These are phyloP conservation scores for Brachymystax lenok DNA, from an alignment of 2,797 vertebrate genomes.

Conservation along the genomic window DNA sequence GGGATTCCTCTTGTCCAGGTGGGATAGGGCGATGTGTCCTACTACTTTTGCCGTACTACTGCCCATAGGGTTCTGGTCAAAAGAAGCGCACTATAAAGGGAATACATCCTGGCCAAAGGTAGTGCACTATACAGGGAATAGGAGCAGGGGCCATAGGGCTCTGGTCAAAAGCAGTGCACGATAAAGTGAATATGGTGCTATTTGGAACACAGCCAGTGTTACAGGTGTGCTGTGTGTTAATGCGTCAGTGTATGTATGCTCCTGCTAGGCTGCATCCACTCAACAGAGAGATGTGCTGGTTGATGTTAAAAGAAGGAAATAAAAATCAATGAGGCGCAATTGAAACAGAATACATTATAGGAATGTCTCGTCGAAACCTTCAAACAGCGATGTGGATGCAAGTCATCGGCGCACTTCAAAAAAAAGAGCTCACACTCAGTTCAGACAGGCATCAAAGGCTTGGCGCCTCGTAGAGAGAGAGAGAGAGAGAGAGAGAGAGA, in stretches of 20 bases:
- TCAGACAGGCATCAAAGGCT: not conserved
- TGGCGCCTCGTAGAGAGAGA: not conserved
- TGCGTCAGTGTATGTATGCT: not conserved
- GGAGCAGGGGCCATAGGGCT: not conserved
- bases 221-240: not conserved
- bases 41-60: no score
- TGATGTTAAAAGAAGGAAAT: not conserved
- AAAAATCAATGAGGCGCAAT: not conserved
- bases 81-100: no score
- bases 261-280: not conserved
- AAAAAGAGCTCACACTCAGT: not conserved
- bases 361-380: not conserved
- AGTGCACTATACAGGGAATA: no score
- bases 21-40: no score
- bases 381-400: not conserved
- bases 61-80: no score
- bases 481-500: not conserved
- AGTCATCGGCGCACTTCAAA: not conserved
- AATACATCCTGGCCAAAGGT: no score
- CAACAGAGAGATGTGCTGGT: not conserved
- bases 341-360: not conserved
- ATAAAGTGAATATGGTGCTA: not conserved
- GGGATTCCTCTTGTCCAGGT: no score
- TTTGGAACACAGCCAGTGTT: not conserved
- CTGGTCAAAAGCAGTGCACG: not conserved